Conservation (phyloP, 2,888 invertebrate species). For the Hydraecia micacea region DNA sequence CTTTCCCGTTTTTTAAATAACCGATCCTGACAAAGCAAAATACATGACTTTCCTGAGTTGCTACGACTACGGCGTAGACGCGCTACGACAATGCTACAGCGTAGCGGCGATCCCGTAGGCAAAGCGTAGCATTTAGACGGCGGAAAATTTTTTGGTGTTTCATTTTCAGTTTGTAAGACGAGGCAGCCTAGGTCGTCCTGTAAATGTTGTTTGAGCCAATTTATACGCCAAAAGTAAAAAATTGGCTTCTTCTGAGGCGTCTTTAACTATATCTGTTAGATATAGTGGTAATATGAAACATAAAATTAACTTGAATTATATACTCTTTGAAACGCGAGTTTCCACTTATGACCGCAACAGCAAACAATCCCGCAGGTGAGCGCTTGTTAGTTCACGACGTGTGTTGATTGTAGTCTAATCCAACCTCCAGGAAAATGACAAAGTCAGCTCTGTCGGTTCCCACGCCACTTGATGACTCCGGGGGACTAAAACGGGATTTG, state of each 20-base stretch:
- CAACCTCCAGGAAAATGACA: slow-evolving; percentile 38
- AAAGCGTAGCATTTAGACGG: slow-evolving; percentile 6
- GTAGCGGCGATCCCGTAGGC: slow-evolving; percentile 11
- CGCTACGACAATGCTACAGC: slow-evolving; percentile 17
- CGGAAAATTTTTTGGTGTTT: background rate
- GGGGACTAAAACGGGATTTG: slow-evolving; percentile 40
- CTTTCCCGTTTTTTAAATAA: background rate
- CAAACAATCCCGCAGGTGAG: slow-evolving; percentile 17
- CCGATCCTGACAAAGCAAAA: background rate
- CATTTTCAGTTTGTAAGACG: slow-evolving; percentile 8
- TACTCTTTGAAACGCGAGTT: background rate
- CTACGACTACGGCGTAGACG: background rate
- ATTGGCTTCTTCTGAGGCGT: background rate
- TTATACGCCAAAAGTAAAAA: background rate
- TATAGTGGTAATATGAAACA: background rate
- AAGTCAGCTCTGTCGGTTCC: slow-evolving; percentile 27
- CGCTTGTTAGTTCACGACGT: slow-evolving; percentile 28
- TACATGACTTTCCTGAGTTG: background rate
- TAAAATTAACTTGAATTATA: background rate
- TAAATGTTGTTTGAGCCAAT: background rate
- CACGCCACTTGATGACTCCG: slow-evolving; percentile 43
- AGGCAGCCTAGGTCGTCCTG: accelerated
- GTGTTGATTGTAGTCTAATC: slow-evolving; percentile 9
- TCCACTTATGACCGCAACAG: slow-evolving; percentile 20
- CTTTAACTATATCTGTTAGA: too few relatives aligned